These are phyloP conservation scores for Plectropomus leopardus DNA, from an alignment of 2,113 vertebrate species.

Conservation along the genomic window DNA sequence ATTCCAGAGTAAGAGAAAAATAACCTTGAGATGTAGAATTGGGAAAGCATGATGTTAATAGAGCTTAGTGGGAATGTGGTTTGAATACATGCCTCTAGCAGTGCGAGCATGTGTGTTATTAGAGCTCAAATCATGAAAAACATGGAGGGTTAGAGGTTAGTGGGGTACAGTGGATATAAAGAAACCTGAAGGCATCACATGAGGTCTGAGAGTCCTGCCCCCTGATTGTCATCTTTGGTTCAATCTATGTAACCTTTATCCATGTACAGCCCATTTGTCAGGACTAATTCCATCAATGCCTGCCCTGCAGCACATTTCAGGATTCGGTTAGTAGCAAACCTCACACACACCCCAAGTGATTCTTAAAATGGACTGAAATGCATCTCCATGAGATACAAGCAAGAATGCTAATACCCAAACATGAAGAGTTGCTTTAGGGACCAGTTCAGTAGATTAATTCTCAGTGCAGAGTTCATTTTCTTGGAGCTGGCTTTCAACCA, in stretches of 20 bases:
- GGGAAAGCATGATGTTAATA: slow-evolving; percentile 2
- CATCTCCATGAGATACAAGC: too few relatives aligned
- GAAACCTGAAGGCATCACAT: neutral
- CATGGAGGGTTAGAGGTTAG: neutral
- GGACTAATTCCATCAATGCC: neutral
- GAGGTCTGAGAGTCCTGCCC: neutral
- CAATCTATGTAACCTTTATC: neutral
- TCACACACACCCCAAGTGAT: neutral
- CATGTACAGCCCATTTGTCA: neutral
- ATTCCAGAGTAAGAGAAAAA: neutral
- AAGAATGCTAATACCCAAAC: too few relatives aligned
- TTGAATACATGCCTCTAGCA: slow-evolving; percentile 8
- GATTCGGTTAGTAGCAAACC: neutral
- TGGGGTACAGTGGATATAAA: neutral
- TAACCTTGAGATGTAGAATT: neutral
- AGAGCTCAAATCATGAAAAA: neutral
- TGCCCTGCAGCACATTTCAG: neutral
- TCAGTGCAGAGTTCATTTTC: too few relatives aligned
- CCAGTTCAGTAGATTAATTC: too few relatives aligned
- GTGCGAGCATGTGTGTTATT: neutral
- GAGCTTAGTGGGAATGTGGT: neutral
- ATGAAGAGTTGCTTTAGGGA: too few relatives aligned
- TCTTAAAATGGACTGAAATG: neutral
- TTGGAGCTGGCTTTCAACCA: too few relatives aligned
- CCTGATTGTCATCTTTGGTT: neutral